A percentile compares a stretch with the other conserved stretches of the same genome.
phyloP scores from a whole-genome alignment of 2,797 vertebrate genomes.

The Chiloscyllium punctatum region DNA sequence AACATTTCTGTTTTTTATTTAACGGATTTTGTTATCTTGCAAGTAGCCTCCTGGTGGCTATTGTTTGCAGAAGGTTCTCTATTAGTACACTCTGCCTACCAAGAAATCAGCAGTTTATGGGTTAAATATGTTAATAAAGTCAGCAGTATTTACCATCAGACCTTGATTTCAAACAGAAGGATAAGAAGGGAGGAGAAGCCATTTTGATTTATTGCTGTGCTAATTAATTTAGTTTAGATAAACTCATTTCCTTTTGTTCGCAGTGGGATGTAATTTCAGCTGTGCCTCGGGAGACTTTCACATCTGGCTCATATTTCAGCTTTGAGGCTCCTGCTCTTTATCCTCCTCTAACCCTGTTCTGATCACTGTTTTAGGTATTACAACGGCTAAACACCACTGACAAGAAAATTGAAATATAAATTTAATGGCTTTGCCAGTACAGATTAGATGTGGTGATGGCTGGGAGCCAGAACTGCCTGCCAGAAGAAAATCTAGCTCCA shows the following conservation, averaged over 20 bases:
- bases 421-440: background rate
- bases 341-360: background rate
- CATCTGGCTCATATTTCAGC: background rate
- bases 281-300: background rate
- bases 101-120: background rate
- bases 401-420: background rate
- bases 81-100: background rate
- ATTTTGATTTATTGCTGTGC: background rate
- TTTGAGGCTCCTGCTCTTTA: background rate
- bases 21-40: background rate
- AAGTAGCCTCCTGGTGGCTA: background rate
- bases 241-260: background rate
- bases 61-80: background rate
- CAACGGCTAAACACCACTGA: background rate
- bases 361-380: background rate
- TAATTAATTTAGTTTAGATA: conserved; percentile 4
- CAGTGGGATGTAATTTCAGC: background rate
- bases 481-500: background rate
- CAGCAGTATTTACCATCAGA: background rate
- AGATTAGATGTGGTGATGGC: background rate
- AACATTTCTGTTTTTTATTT: background rate
- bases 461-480: background rate
- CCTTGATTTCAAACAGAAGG: background rate
- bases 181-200: background rate
- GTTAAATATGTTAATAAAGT: background rate